Percentiles rank a stretch among this genome's conserved stretches.
phyloP scores from a whole-genome alignment of 2,888 invertebrate species.

The Orchestes rusci region DNA sequence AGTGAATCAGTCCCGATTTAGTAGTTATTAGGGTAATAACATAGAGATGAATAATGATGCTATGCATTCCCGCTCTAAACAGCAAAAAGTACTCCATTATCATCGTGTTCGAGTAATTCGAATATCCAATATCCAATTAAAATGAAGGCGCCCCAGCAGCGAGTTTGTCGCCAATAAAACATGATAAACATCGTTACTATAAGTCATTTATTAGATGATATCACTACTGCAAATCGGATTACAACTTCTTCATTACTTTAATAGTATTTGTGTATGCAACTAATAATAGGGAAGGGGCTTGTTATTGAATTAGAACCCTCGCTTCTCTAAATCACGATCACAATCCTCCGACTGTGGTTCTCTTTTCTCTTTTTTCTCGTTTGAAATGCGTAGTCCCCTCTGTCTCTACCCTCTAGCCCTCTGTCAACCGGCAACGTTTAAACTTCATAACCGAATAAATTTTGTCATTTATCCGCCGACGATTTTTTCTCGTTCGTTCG shows the following conservation, averaged over 20 bases:
- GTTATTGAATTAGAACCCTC: slow-evolving; percentile 39
- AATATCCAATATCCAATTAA: too few relatives aligned
- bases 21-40: too few relatives aligned
- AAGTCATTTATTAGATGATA: slow-evolving; percentile 30
- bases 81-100: too few relatives aligned
- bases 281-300: slow-evolving; percentile 36
- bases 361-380: slow-evolving; percentile 31
- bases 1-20: too few relatives aligned
- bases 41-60: too few relatives aligned
- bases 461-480: slow-evolving; percentile 39
- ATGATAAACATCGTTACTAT: slow-evolving; percentile 18
- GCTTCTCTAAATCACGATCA: slow-evolving; percentile 40
- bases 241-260: slow-evolving; percentile 38
- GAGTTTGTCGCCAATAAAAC: too few relatives aligned
- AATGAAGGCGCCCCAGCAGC: too few relatives aligned
- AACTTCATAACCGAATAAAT: slow-evolving; percentile 41
- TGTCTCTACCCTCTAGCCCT: slow-evolving; percentile 37
- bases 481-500: slow-evolving; percentile 42
- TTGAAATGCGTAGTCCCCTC: slow-evolving; percentile 36
- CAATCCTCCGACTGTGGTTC: slow-evolving; percentile 36
- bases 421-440: slow-evolving; percentile 41
- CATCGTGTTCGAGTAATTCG: too few relatives aligned
- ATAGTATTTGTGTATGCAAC: slow-evolving; percentile 39
- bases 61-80: too few relatives aligned
- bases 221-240: slow-evolving; percentile 34